Evolutionary conservation across 2,113 vertebrate genomes (phyloP).

Genomic region (Plecturocebus donacophilus): DNA sequence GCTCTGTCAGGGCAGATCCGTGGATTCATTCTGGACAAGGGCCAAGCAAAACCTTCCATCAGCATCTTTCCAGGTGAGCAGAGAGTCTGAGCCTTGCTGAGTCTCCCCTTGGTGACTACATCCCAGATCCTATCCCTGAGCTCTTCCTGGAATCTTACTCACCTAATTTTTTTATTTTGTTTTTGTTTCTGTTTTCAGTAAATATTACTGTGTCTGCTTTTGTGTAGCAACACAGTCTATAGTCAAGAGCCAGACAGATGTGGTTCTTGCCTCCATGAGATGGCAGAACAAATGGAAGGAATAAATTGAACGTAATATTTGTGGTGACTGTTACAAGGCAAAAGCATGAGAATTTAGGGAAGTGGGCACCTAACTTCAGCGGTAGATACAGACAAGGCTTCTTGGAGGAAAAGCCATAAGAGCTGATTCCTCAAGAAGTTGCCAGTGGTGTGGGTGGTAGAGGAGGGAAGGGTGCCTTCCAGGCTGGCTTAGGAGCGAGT

Average conservation of each 20-base stretch:
- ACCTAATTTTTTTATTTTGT: background rate
- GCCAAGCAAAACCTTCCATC: background rate
- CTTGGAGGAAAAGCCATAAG: background rate
- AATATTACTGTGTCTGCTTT: background rate
- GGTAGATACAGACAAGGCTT: background rate
- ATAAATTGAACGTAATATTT: background rate
- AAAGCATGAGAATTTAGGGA: background rate
- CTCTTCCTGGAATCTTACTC: background rate
- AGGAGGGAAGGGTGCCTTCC: background rate
- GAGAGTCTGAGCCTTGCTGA: background rate
- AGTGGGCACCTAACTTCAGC: no score
- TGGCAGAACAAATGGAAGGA: background rate
- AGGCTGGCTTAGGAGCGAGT: background rate
- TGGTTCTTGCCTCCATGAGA: background rate
- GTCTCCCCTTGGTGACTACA: no score
- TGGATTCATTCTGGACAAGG: background rate
- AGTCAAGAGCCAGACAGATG: background rate
- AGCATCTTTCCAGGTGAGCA: background rate
- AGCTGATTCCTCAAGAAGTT: background rate
- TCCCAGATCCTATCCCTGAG: background rate
- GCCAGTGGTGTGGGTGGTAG: background rate
- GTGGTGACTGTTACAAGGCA: background rate
- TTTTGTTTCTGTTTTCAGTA: background rate
- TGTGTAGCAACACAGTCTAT: background rate
- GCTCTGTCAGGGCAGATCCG: no score